Conservation (phyloP, 2,797 vertebrate species). For the Coreius guichenoti region DNA sequence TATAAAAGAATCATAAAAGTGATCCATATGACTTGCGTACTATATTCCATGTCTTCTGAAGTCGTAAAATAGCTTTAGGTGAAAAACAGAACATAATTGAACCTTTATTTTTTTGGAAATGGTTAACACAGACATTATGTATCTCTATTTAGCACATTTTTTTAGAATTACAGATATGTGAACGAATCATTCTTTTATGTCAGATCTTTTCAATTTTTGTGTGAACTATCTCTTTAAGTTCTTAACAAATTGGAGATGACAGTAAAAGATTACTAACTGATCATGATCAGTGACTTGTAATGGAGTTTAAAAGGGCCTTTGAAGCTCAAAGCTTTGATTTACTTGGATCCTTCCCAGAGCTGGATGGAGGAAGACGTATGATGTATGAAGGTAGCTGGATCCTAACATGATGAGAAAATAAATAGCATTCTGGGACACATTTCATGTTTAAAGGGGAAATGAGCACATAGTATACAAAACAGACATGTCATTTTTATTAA, state of each 20-base stretch:
- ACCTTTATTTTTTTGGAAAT: background rate
- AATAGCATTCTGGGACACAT: background rate
- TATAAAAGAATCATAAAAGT: background rate
- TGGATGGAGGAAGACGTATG: background rate
- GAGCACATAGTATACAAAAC: background rate
- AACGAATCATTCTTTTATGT: background rate
- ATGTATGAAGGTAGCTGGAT: slow-evolving; percentile 15
- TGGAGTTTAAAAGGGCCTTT: slow-evolving; percentile 4
- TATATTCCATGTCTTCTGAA: background rate
- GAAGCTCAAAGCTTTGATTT: slow-evolving; percentile 35
- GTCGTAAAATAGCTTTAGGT: background rate
- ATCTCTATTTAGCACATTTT: background rate
- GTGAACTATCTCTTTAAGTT: background rate
- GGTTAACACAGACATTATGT: background rate
- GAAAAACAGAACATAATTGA: background rate
- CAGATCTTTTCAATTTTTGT: background rate
- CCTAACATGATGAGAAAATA: slow-evolving; percentile 14
- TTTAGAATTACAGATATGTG: background rate
- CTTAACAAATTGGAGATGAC: slow-evolving; percentile 9
- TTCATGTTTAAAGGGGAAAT: slow-evolving; percentile 10
- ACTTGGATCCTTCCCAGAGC: background rate
- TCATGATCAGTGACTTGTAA: slow-evolving; percentile 4
- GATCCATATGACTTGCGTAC: background rate
- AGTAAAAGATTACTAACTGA: background rate
- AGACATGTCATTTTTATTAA: background rate